These are phyloP conservation scores for Eupeodes luniger DNA, from an alignment of 2,888 invertebrate genomes.

Conservation along the genomic window DNA sequence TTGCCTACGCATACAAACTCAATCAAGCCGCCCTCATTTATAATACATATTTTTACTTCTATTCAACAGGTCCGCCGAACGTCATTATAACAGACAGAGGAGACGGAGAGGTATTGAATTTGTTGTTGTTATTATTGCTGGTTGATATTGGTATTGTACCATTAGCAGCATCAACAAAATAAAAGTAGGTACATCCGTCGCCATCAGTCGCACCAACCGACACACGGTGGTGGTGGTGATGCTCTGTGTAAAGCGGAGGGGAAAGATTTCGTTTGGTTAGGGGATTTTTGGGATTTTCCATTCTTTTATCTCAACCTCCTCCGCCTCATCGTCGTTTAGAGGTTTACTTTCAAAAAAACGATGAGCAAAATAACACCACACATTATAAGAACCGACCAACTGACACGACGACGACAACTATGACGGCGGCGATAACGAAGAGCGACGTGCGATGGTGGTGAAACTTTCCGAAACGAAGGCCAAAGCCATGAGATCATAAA, in stretches of 20 bases:
- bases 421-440: slow-evolving; percentile 1
- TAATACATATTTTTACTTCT: slow-evolving; percentile 12
- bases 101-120: slow-evolving; percentile 9
- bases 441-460: slow-evolving; percentile 42
- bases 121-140: neutral
- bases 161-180: slow-evolving; percentile 46
- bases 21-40: slow-evolving; percentile 57
- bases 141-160: slow-evolving; percentile 9
- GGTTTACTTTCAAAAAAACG: slow-evolving; percentile 43
- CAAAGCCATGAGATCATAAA: slow-evolving; percentile 74
- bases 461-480: slow-evolving; percentile 74
- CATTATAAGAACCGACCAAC: slow-evolving; percentile 5
- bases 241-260: neutral
- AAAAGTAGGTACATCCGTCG: slow-evolving; percentile 54
- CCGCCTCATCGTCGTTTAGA: slow-evolving; percentile 16
- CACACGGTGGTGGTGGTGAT: too few relatives aligned
- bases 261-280: slow-evolving; percentile 18
- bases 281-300: slow-evolving; percentile 67
- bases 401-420: slow-evolving; percentile 28
- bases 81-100: neutral
- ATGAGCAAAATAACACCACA: slow-evolving; percentile 59
- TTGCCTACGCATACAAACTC: slow-evolving; percentile 39
- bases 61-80: slow-evolving; percentile 64
- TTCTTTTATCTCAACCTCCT: slow-evolving; percentile 44
- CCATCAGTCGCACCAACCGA: neutral